A percentile compares a stretch with the other conserved stretches of the same genome.
Evolutionary conservation across 1,140 invertebrate genomes (phyloP).

Genomic region (Ips typographus): DNA sequence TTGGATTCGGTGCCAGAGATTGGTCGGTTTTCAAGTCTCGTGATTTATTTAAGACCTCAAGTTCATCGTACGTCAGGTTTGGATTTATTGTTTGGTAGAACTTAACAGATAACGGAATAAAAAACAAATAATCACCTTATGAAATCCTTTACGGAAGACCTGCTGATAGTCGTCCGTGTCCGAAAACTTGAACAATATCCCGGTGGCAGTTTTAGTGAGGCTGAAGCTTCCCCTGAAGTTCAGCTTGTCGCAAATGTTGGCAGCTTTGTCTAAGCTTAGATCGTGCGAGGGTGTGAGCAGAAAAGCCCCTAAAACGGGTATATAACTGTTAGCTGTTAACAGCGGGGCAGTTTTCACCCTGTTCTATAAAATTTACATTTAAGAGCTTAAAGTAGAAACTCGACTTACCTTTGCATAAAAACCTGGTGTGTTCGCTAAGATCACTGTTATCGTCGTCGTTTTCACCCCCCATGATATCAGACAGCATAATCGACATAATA

Average conservation of each 20-base stretch:
- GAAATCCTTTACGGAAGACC: constrained; percentile 82
- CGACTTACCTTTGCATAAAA: constrained; percentile 62
- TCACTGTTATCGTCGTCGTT: constrained; percentile 66
- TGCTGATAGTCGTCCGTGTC: constrained; percentile 81
- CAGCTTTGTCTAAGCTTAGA: constrained; percentile 78
- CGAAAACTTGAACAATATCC: constrained; percentile 85
- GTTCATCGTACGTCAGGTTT: not conserved
- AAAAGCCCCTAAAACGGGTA: constrained; percentile 64
- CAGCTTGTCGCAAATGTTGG: constrained; percentile 84
- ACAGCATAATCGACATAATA: constrained; percentile 44
- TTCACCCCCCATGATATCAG: constrained; percentile 50
- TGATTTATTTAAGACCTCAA: constrained; percentile 53
- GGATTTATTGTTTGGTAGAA: not conserved
- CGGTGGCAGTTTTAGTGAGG: constrained; percentile 80
- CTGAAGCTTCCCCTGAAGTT: constrained; percentile 82
- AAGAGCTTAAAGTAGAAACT: not conserved
- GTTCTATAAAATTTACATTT: not conserved
- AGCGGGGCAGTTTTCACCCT: constrained; percentile 2
- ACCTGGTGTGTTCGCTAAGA: constrained; percentile 64
- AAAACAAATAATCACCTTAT: constrained; percentile 63
- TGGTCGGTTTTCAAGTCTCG: not conserved
- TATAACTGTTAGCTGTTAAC: constrained; percentile 26
- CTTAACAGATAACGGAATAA: no score
- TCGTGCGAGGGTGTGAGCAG: constrained; percentile 80
- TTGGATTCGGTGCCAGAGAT: constrained; percentile 17